Conservation (phyloP, 2,888 invertebrate species). For the Calephelis perditalis region DNA sequence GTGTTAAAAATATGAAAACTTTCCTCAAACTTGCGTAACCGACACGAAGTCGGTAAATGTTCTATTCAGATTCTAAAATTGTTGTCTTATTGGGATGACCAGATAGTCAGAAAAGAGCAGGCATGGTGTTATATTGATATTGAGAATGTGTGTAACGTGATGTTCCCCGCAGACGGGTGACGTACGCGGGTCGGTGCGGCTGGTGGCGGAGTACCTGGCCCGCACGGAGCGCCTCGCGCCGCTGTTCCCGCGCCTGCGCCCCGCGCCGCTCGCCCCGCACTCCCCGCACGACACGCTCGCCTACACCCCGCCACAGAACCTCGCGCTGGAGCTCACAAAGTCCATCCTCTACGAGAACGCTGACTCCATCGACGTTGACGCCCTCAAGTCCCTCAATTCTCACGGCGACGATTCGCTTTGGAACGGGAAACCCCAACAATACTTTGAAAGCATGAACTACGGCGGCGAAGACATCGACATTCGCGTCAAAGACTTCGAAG, state of each 20-base stretch:
- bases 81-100: no score
- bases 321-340: conserved; percentile 50
- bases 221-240: conserved; percentile 56
- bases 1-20: no score
- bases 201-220: conserved; percentile 59
- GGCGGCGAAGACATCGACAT: conserved; percentile 39
- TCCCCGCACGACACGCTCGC: conserved; percentile 37
- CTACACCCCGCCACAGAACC: conserved; percentile 53
- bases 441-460: conserved; percentile 83
- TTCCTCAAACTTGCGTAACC: no score
- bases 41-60: no score
- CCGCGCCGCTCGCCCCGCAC: conserved; percentile 13
- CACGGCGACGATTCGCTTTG: conserved; percentile 73
- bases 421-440: conserved; percentile 73
- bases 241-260: conserved; percentile 38
- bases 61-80: no score
- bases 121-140: neutral
- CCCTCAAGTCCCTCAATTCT: conserved; percentile 38
- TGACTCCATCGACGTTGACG: conserved; percentile 43
- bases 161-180: conserved; percentile 11
- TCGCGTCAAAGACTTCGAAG: conserved; percentile 42
- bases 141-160: conserved; percentile 3
- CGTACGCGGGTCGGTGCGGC: conserved; percentile 27
- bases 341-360: conserved; percentile 60
- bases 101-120: conserved; percentile 2